Conservation (phyloP, 2,888 invertebrate genomes). For the Cantharis rustica region DNA sequence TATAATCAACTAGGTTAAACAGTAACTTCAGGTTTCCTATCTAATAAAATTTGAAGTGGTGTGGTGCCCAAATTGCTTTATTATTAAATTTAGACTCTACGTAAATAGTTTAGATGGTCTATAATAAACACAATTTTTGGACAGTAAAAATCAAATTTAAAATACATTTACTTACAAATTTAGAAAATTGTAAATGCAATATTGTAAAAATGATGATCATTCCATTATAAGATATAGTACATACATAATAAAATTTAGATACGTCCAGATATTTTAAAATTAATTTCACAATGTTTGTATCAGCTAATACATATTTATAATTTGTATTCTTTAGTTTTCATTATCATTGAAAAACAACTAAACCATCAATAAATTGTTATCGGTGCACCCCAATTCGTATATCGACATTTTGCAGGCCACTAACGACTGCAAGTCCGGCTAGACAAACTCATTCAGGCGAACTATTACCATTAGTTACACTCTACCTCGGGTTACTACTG, state of each 20-base stretch:
- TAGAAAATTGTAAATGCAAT: not conserved
- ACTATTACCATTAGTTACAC: slow-evolving; percentile 31
- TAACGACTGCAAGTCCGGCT: slow-evolving; percentile 30
- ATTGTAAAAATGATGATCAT: not conserved
- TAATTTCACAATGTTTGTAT: not conserved
- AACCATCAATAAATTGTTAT: slow-evolving; percentile 35
- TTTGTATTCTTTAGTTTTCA: not conserved
- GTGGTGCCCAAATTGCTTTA: not conserved
- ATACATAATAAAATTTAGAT: not conserved
- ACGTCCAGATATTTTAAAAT: not conserved
- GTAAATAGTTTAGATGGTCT: not conserved
- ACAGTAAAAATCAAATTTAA: not conserved
- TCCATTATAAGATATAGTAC: not conserved
- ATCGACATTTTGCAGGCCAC: slow-evolving; percentile 31
- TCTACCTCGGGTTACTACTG: slow-evolving; percentile 21
- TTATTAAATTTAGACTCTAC: not conserved
- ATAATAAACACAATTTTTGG: not conserved
- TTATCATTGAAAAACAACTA: slow-evolving; percentile 19
- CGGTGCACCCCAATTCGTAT: slow-evolving; percentile 33
- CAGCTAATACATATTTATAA: not conserved
- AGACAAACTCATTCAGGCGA: slow-evolving; percentile 31
- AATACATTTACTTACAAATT: not conserved
- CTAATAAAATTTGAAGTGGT: not conserved
- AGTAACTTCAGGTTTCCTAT: not conserved
- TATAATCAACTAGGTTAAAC: not conserved